These are phyloP conservation scores for Sphaerophoria taeniata DNA, from an alignment of 2,888 invertebrate species.

Conservation along the genomic window DNA sequence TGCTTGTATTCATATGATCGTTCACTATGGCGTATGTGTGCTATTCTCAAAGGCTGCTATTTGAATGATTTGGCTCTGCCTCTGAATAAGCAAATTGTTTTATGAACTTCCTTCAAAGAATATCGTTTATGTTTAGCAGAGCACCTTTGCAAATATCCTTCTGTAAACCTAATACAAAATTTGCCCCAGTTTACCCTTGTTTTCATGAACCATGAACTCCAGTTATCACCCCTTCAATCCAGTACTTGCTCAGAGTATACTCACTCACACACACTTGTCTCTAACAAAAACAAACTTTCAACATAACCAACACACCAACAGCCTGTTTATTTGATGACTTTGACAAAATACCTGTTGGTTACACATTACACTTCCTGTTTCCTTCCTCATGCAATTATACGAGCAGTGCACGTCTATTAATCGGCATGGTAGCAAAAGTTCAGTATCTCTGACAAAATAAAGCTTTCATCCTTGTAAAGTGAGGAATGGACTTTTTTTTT, in stretches of 20 bases:
- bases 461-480: conserved; percentile 26
- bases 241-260: background rate
- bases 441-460: conserved; percentile 12
- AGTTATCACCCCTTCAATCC: conserved; percentile 3
- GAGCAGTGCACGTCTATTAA: conserved; percentile 17
- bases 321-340: conserved; percentile 31
- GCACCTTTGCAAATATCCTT: background rate
- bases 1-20: too few relatives aligned
- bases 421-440: conserved; percentile 17
- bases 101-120: too few relatives aligned
- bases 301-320: background rate
- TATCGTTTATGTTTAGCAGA: too few relatives aligned
- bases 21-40: too few relatives aligned
- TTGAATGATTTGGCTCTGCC: too few relatives aligned
- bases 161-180: background rate
- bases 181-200: background rate
- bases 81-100: too few relatives aligned
- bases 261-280: conserved; percentile 9
- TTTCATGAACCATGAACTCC: background rate
- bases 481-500: background rate
- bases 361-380: conserved; percentile 48
- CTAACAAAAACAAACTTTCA: conserved; percentile 25
- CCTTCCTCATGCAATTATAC: conserved; percentile 2
- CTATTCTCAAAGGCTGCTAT: too few relatives aligned
- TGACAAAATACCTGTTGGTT: conserved; percentile 71